These are phyloP conservation scores for Pseudomyrmex gracilis DNA, from an alignment of 1,140 invertebrate genomes.

Conservation along the genomic window DNA sequence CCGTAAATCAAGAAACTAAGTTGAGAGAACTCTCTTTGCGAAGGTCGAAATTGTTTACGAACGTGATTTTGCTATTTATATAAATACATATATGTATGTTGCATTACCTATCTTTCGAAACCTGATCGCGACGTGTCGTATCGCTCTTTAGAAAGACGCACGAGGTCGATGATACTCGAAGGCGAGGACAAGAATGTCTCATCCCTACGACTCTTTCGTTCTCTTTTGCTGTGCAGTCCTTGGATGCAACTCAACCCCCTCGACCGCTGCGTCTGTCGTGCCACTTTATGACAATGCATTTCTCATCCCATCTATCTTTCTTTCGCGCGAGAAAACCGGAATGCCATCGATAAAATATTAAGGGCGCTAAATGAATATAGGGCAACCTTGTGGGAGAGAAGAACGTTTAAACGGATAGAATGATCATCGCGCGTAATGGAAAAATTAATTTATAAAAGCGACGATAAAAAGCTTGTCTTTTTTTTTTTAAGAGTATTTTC, in stretches of 20 bases:
- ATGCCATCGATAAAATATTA: slow-evolving; percentile 72
- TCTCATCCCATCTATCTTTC: slow-evolving; percentile 56
- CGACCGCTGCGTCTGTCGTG: slow-evolving; percentile 30
- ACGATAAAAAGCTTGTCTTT: not conserved
- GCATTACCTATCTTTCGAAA: slow-evolving; percentile 6
- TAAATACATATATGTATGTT: not conserved
- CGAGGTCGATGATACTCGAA: slow-evolving; percentile 75
- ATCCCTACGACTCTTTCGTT: slow-evolving; percentile 61
- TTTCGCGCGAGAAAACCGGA: slow-evolving; percentile 63
- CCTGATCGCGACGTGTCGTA: slow-evolving; percentile 77
- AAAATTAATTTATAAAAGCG: slow-evolving; percentile 21
- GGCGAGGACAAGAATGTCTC: slow-evolving; percentile 69
- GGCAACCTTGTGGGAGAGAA: slow-evolving; percentile 5
- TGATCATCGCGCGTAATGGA: not conserved
- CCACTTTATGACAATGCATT: slow-evolving; percentile 75
- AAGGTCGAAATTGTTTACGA: no score
- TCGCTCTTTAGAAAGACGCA: slow-evolving; percentile 72
- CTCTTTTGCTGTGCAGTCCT: slow-evolving; percentile 42
- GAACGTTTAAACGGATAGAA: slow-evolving; percentile 35
- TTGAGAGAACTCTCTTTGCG: no score
- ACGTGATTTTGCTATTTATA: not conserved
- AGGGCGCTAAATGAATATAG: slow-evolving; percentile 61
- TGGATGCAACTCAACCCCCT: slow-evolving; percentile 34
- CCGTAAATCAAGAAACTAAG: no score
- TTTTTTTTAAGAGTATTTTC: not conserved